Evolutionary conservation across 2,113 vertebrate species (phyloP).

Genomic region (Heteronetta atricapilla): DNA sequence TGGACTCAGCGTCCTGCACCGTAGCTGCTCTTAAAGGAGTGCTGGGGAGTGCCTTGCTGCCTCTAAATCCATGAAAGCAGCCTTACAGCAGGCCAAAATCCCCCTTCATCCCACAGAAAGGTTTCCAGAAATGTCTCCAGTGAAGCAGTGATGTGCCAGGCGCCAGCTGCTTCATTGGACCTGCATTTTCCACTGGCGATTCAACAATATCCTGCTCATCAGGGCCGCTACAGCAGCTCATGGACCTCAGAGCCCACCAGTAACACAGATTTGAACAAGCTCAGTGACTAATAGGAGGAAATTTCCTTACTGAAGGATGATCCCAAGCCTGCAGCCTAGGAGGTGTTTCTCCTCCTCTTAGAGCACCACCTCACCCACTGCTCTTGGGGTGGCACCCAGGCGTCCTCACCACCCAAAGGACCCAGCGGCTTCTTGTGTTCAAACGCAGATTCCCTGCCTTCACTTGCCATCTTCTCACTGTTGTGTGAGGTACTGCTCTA

Average conservation of each 20-base stretch:
- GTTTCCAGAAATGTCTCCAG: not conserved
- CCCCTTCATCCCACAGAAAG: not conserved
- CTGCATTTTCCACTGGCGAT: not conserved
- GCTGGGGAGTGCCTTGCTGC: not conserved
- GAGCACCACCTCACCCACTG: not conserved
- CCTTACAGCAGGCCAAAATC: not conserved
- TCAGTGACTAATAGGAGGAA: not conserved
- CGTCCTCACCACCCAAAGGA: not conserved
- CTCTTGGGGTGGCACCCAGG: not conserved
- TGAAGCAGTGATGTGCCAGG: rapidly evolving
- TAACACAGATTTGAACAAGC: not conserved
- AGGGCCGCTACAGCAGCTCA: not conserved
- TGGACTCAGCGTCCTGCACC: not conserved
- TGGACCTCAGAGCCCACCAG: not conserved
- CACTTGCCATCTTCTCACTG: not conserved
- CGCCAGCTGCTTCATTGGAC: not conserved
- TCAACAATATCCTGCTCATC: rapidly evolving
- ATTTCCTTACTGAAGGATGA: not conserved
- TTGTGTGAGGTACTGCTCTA: rapidly evolving
- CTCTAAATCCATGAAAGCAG: constrained; percentile 27
- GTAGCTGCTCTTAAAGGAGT: constrained; percentile 1
- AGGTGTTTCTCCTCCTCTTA: not conserved
- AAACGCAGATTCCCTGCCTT: not conserved
- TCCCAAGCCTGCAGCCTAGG: not conserved
- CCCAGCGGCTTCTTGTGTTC: rapidly evolving